Evolutionary conservation across 1,140 invertebrate species (phyloP).

Genomic region (Drosophila repletoides): DNA sequence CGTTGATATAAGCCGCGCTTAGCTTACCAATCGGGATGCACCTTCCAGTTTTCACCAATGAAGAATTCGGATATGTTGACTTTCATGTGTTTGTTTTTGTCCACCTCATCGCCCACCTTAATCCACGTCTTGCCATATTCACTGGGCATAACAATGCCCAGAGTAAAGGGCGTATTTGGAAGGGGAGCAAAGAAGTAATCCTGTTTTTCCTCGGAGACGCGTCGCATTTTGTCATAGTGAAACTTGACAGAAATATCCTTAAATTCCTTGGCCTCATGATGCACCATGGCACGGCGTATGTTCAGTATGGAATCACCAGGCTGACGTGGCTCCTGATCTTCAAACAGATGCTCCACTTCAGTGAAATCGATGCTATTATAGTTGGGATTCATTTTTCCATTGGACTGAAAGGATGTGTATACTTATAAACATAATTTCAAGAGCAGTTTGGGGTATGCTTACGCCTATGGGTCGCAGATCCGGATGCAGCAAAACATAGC

Average conservation of each 20-base stretch:
- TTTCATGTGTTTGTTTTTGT: slow-evolving; percentile 86
- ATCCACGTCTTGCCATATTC: slow-evolving; percentile 90
- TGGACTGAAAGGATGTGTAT: slow-evolving; percentile 45
- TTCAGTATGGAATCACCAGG: slow-evolving; percentile 83
- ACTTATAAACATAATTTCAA: background rate
- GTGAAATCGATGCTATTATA: slow-evolving; percentile 98
- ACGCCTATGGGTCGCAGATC: slow-evolving; percentile 88
- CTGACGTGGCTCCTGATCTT: slow-evolving; percentile 83
- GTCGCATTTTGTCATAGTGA: slow-evolving; percentile 91
- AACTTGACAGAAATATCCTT: slow-evolving; percentile 88
- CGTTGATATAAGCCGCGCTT: too few species aligned
- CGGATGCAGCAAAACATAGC: slow-evolving; percentile 93
- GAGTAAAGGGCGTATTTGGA: slow-evolving; percentile 92
- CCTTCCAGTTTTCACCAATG: slow-evolving; percentile 88
- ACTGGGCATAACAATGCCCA: slow-evolving; percentile 88
- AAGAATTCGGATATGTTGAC: slow-evolving; percentile 88
- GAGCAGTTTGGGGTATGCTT: slow-evolving; percentile 62
- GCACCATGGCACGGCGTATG: slow-evolving; percentile 89
- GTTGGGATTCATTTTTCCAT: slow-evolving; percentile 92
- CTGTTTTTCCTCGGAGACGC: slow-evolving; percentile 90
- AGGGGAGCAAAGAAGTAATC: slow-evolving; percentile 93
- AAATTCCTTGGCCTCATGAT: slow-evolving; percentile 86
- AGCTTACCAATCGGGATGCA: slow-evolving; percentile 93
- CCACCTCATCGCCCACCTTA: slow-evolving; percentile 88
- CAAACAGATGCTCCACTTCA: slow-evolving; percentile 94